Evolutionary conservation across 1,140 invertebrate species (phyloP).

Genomic region (Cydia splendana): DNA sequence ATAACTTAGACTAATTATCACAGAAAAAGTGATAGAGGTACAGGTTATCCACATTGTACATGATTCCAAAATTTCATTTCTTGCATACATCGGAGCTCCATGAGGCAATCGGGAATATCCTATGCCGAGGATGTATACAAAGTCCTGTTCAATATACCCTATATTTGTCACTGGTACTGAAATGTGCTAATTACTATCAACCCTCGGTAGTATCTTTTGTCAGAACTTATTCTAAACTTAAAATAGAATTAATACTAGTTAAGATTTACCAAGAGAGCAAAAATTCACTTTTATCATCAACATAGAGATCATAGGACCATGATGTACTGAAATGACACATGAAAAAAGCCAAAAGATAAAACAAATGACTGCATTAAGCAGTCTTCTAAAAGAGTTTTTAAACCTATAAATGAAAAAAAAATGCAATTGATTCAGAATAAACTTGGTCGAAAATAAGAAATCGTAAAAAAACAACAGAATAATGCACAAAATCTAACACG

Average conservation of each 20-base stretch:
- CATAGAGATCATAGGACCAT: not conserved
- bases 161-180: not conserved
- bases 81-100: too few relatives aligned
- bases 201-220: not conserved
- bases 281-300: not conserved
- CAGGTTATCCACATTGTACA: too few relatives aligned
- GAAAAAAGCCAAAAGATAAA: not conserved
- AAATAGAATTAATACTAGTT: not conserved
- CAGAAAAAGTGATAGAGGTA: too few relatives aligned
- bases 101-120: too few relatives aligned
- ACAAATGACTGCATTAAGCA: not conserved
- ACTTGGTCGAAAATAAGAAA: not conserved
- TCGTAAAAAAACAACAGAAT: not conserved
- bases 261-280: slow-evolving; percentile 9
- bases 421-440: not conserved
- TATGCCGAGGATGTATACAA: too few relatives aligned
- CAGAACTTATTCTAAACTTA: not conserved
- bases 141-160: too few relatives aligned
- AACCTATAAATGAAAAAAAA: not conserved
- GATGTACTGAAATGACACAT: not conserved
- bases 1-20: too few relatives aligned
- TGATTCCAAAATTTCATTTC: too few relatives aligned
- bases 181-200: not conserved
- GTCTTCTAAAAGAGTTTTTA: not conserved
- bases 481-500: not conserved